A percentile compares a stretch with the other conserved stretches of the same genome.
These are phyloP conservation scores for Petaurus breviceps DNA, from an alignment of 2,113 vertebrate species.

Conservation along the genomic window DNA sequence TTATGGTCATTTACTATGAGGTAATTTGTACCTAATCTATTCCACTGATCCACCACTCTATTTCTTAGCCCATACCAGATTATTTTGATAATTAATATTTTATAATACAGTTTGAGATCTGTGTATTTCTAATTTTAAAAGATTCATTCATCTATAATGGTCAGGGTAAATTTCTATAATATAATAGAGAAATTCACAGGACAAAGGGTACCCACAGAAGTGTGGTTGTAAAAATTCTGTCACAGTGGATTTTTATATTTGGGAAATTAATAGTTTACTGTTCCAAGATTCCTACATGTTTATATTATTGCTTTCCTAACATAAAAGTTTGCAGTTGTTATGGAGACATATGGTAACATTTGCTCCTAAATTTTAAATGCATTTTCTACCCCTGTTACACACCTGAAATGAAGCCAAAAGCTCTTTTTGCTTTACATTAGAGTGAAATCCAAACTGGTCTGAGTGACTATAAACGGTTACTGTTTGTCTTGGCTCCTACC, in stretches of 20 bases:
- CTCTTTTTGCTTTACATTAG: constrained; percentile 84
- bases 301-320: constrained; percentile 72
- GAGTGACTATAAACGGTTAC: constrained; percentile 84
- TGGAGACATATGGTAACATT: constrained; percentile 79
- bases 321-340: constrained; percentile 82
- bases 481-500: constrained; percentile 89
- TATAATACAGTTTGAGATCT: too few species aligned
- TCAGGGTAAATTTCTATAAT: constrained; percentile 63
- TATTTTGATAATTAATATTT: too few species aligned
- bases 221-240: constrained; percentile 68
- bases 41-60: too few species aligned
- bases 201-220: constrained; percentile 54
- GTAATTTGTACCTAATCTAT: too few species aligned
- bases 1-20: too few species aligned
- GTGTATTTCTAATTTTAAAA: constrained; percentile 67
- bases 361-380: constrained; percentile 80
- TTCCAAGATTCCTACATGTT: constrained; percentile 75
- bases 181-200: constrained; percentile 76
- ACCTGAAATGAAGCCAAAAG: constrained; percentile 85
- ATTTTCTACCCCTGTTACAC: constrained; percentile 81
- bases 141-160: constrained; percentile 71
- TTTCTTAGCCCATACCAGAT: too few species aligned
- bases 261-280: constrained; percentile 76
- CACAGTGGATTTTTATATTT: constrained; percentile 69
- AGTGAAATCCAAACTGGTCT: constrained; percentile 86